Conservation (phyloP, 2,797 vertebrate species). For the Adelosebastes latens region DNA sequence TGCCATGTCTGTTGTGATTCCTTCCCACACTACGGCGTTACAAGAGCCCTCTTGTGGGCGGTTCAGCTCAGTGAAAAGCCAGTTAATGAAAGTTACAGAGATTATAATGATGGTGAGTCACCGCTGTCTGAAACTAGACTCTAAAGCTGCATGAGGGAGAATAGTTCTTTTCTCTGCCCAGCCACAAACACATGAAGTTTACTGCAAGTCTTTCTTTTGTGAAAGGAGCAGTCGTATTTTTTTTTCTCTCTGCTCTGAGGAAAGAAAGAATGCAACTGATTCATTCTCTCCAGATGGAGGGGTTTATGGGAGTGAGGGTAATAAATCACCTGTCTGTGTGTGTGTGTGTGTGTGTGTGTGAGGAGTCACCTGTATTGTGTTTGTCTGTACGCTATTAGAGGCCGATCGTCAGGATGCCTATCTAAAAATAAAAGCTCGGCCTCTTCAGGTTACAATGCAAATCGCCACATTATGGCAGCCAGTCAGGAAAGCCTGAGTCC, state of each 20-base stretch:
- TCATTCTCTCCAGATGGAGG: conserved; percentile 75
- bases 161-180: conserved; percentile 50
- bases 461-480: conserved; percentile 47
- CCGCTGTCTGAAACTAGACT: conserved; percentile 46
- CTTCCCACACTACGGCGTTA: not conserved
- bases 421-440: conserved; percentile 71
- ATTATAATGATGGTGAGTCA: conserved; percentile 60
- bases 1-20: not conserved
- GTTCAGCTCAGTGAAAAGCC: conserved; percentile 21
- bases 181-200: conserved; percentile 44
- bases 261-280: conserved; percentile 74
- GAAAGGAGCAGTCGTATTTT: conserved; percentile 39
- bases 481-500: conserved; percentile 50
- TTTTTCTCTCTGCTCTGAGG: conserved; percentile 38
- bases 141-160: conserved; percentile 36
- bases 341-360: not conserved
- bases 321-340: conserved; percentile 68
- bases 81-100: conserved; percentile 39
- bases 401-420: conserved; percentile 31
- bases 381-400: conserved; percentile 19
- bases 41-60: conserved; percentile 47
- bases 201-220: conserved; percentile 52
- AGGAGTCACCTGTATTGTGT: conserved; percentile 41
- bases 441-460: conserved; percentile 71
- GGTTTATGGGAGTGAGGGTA: conserved; percentile 51